Evolutionary conservation across 1,140 invertebrate genomes (phyloP), one percentile per base, ranked within the genome.

Genomic region (Trichogramma pretiosum): DNA sequence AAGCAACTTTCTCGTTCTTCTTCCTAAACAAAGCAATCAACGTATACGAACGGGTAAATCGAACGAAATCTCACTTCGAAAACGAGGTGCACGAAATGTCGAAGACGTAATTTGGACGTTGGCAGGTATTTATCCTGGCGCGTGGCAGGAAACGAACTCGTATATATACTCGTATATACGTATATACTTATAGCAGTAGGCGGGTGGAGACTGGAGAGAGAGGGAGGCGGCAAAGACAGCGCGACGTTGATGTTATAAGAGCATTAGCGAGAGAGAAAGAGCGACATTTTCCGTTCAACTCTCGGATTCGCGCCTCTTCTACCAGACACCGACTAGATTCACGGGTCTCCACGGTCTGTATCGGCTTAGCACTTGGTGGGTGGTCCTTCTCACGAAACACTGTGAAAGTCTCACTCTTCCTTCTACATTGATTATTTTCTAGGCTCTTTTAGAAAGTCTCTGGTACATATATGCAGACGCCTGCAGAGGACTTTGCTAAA

Each of bases 231-330:
- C 48, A 48, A 46, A 32, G 42, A 44, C 50, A 32, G 55, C 53
- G 55, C 49, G 56, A 62, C 54, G 55, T n/a, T n/a, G n/a, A n/a
- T n/a, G n/a, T n/a, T n/a, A n/a, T n/a, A n/a, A n/a, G 51, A 54
- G 56, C 59, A 60, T 60, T 61, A 59, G 61, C 56, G 63, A 70
- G 68, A 68, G 68, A 65, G 69, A 69, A 69, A 69, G 65, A 67
- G 65, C 64, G 64, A 68, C 67, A 67, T 67, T 69, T 68, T 67
- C 64, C 65, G 59, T 56, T 59, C 64, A 57, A 69, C 64, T 65
- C 64, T 68, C 64, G 59, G 61, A 61, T 46, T 48, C 59, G 56
- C 58, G 48, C 59, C 2, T 28, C 21, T 28, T 5, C 24, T 57
- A n/a, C n/a, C n/a, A n/a, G n/a, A n/a, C 59, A 59, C 56, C 58